Conservation (phyloP, 2,888 invertebrate genomes). For the Pristionchus exspectatus region DNA sequence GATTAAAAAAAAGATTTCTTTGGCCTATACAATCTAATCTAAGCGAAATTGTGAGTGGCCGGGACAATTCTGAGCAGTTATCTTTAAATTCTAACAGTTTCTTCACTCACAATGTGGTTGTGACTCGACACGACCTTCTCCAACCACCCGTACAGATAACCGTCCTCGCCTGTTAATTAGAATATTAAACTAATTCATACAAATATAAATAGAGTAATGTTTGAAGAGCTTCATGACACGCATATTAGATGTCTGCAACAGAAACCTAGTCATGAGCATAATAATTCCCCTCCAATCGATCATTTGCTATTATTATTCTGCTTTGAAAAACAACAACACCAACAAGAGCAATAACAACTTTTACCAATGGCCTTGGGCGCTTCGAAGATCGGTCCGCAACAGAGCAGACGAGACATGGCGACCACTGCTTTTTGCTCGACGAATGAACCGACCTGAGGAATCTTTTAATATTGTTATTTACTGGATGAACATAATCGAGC, state of each 20-base stretch:
- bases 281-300: no score
- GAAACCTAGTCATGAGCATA: no score
- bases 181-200: background rate
- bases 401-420: slow-evolving; percentile 95
- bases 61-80: no score
- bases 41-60: no score
- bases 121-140: slow-evolving; percentile 91
- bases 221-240: no score
- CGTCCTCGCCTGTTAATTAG: slow-evolving; percentile 83
- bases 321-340: no score
- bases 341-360: slow-evolving; percentile 85
- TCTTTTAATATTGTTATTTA: background rate
- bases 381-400: slow-evolving; percentile 96
- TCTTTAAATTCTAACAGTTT: background rate
- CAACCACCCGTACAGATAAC: slow-evolving; percentile 92
- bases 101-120: slow-evolving; percentile 81
- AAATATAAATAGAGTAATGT: no score
- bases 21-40: no score
- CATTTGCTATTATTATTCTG: background rate
- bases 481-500: background rate
- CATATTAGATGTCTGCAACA: no score
- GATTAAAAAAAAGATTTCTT: no score
- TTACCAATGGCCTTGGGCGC: slow-evolving; percentile 65
- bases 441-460: slow-evolving; percentile 71
- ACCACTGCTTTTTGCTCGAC: slow-evolving; percentile 83